phyloP scores from a whole-genome alignment of 2,797 vertebrate genomes.

The Sebastes ruberrimus region DNA sequence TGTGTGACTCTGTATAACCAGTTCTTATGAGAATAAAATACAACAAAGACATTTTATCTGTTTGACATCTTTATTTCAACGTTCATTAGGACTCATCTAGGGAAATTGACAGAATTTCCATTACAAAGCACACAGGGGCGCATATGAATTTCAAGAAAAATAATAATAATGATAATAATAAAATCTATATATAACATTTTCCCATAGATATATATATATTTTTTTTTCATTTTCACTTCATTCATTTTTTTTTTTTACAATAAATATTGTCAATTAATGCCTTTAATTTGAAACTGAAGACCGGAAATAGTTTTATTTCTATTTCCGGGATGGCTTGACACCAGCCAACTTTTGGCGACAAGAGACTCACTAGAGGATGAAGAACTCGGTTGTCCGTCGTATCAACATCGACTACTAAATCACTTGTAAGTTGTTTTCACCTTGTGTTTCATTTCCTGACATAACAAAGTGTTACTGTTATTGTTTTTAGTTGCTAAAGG shows the following conservation, averaged over 20 bases:
- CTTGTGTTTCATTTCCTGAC: fast-evolving
- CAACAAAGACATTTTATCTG: too few relatives aligned
- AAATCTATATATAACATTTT: too few relatives aligned
- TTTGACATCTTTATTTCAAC: too few relatives aligned
- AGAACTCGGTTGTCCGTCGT: neutral
- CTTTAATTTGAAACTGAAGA: conserved; percentile 17
- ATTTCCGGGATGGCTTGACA: neutral
- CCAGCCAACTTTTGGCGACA: neutral
- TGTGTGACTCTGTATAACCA: too few relatives aligned
- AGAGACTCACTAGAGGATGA: neutral
- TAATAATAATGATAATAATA: too few relatives aligned
- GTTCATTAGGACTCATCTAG: too few relatives aligned
- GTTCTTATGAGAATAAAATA: too few relatives aligned
- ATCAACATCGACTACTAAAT: fast-evolving
- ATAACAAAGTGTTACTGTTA: neutral
- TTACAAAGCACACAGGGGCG: too few relatives aligned
- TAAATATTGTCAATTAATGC: neutral
- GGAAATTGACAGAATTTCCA: fast-evolving
- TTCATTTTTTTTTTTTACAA: neutral
- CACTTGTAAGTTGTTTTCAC: conserved; percentile 26
- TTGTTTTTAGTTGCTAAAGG: neutral
- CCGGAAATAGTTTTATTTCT: neutral
- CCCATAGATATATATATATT: neutral
- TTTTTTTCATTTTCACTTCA: neutral
- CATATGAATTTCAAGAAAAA: too few relatives aligned